phyloP scores from a whole-genome alignment of 37 sponge, comb jelly and placozoan genomes.

The Eunapius fragilis region DNA sequence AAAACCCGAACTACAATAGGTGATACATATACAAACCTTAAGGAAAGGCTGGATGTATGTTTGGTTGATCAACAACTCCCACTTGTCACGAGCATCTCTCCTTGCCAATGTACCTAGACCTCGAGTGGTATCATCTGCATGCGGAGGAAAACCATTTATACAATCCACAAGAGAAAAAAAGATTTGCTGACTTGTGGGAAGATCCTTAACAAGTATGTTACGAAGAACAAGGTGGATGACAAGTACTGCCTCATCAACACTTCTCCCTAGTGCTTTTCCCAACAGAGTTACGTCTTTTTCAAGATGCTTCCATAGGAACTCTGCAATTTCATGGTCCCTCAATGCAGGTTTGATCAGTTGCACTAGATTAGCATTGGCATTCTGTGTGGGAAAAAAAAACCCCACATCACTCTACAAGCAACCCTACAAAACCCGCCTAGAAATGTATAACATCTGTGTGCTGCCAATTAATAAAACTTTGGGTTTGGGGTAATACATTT shows the following conservation, averaged over 20 bases:
- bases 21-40: neutral
- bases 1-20: too few species aligned
- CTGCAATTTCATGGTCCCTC: slow-evolving; percentile 22
- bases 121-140: neutral
- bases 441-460: too few species aligned
- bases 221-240: slow-evolving; percentile 46
- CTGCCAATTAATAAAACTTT: too few species aligned
- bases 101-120: slow-evolving; percentile 2
- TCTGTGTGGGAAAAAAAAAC: neutral
- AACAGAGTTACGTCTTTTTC: slow-evolving; percentile 41
- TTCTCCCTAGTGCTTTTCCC: slow-evolving; percentile 23
- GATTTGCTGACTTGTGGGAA: slow-evolving; percentile 25
- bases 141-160: neutral
- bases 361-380: slow-evolving; percentile 8
- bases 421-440: too few species aligned
- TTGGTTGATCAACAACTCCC: slow-evolving; percentile 49
- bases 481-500: too few species aligned
- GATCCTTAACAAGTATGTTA: slow-evolving; percentile 20
- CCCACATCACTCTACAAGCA: too few species aligned
- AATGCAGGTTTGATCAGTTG: slow-evolving; percentile 20
- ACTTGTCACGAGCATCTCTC: slow-evolving; percentile 25
- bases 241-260: slow-evolving; percentile 44
- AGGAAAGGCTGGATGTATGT: slow-evolving; percentile 58
- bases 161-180: neutral
- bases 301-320: slow-evolving; percentile 63